A percentile compares a stretch with the other conserved stretches of the same genome.
Evolutionary conservation across 2,888 invertebrate species (phyloP).

Genomic region (Tyria jacobaeae): DNA sequence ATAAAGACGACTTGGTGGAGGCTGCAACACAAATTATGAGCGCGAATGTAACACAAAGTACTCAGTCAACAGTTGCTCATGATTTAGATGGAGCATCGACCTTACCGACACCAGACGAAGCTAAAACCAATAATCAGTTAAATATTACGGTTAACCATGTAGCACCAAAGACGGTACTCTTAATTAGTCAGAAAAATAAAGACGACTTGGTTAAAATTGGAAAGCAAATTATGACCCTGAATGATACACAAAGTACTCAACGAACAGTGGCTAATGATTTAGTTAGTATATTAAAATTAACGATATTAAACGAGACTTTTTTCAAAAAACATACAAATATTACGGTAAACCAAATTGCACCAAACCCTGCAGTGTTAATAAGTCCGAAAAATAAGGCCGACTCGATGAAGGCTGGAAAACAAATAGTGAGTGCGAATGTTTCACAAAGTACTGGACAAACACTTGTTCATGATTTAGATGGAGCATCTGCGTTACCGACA

Average conservation of each 20-base stretch:
- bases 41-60: neutral
- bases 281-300: neutral
- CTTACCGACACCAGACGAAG: neutral
- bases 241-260: neutral
- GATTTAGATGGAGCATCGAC: neutral
- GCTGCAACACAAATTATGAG: neutral
- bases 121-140: neutral
- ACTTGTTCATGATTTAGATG: neutral
- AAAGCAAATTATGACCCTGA: neutral
- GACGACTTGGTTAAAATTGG: neutral
- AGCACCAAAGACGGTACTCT: neutral
- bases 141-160: neutral
- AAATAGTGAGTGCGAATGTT: too few relatives aligned
- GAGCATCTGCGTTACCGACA: neutral
- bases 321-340: neutral
- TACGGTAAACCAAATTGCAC: neutral
- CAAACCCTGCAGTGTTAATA: neutral
- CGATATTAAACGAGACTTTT: neutral
- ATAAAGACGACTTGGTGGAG: neutral
- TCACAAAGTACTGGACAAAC: neutral
- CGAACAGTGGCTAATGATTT: neutral
- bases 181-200: neutral
- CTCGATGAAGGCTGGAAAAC: too few relatives aligned
- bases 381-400: neutral
- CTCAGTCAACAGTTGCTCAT: too few relatives aligned